Evolutionary conservation across 2,888 invertebrate species (phyloP).

Genomic region (Timema cristinae): DNA sequence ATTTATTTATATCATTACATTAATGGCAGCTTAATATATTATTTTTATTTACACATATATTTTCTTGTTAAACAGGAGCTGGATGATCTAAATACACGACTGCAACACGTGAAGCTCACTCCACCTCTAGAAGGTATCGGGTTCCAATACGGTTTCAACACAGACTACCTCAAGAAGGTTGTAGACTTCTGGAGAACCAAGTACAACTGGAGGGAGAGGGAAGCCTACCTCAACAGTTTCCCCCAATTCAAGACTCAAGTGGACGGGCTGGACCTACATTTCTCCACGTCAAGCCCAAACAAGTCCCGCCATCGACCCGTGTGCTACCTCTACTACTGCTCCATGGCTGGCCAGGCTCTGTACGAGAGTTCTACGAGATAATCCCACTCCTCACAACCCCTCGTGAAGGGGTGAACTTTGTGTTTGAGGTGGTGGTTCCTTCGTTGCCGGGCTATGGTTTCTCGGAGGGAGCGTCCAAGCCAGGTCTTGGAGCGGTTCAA

Average conservation of each 20-base stretch:
- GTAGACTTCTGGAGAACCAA: slow-evolving; percentile 73
- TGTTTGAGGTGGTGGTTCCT: slow-evolving; percentile 65
- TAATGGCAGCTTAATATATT: too few relatives aligned
- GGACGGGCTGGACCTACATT: slow-evolving; percentile 66
- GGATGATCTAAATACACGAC: slow-evolving; percentile 55
- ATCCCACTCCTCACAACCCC: slow-evolving; percentile 61
- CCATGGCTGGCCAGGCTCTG: slow-evolving; percentile 85
- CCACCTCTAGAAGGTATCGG: slow-evolving; percentile 64
- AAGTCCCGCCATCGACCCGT: slow-evolving; percentile 44
- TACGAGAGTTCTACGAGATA: slow-evolving; percentile 74
- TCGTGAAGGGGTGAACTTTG: slow-evolving; percentile 51
- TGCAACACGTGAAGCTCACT: slow-evolving; percentile 43
- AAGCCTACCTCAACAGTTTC: slow-evolving; percentile 66
- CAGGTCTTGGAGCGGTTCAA: slow-evolving; percentile 42
- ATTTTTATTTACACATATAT: too few relatives aligned
- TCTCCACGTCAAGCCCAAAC: slow-evolving; percentile 62
- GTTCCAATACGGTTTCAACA: slow-evolving; percentile 80
- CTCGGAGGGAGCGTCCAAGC: slow-evolving; percentile 48
- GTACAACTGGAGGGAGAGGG: slow-evolving; percentile 69
- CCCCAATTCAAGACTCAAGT: slow-evolving; percentile 73
- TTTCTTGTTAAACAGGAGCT: slow-evolving; percentile 49
- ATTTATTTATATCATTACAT: too few relatives aligned
- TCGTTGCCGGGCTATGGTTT: slow-evolving; percentile 68
- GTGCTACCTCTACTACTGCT: slow-evolving; percentile 65
- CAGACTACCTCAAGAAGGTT: slow-evolving; percentile 60